phyloP scores from a whole-genome alignment of 2,797 vertebrate species.

The Enteromius anoplus region DNA sequence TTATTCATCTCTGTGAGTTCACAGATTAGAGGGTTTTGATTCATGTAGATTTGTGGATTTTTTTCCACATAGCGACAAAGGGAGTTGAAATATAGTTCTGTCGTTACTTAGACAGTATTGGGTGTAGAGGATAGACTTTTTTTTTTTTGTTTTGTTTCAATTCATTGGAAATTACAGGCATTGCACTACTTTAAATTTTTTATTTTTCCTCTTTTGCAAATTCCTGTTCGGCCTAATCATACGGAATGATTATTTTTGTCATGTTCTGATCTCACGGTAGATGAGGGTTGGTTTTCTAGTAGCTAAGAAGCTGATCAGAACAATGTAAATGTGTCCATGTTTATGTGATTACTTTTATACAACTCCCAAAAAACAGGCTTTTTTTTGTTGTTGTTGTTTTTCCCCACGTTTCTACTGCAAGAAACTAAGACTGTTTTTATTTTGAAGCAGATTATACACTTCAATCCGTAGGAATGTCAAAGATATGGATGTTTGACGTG shows the following conservation, averaged over 20 bases:
- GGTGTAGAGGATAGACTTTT: slow-evolving; percentile 52
- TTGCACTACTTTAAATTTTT: slow-evolving; percentile 69
- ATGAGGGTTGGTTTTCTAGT: slow-evolving; percentile 46
- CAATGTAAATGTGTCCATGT: slow-evolving; percentile 43
- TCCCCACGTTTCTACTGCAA: slow-evolving; percentile 30
- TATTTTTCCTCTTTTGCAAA: slow-evolving; percentile 50
- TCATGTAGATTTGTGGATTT: slow-evolving; percentile 53
- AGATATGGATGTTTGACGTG: slow-evolving; percentile 30
- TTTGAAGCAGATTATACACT: slow-evolving; percentile 47
- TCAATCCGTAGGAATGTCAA: slow-evolving; percentile 46
- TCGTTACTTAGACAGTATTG: slow-evolving; percentile 63
- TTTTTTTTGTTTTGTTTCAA: slow-evolving; percentile 46
- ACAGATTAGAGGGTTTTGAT: slow-evolving; percentile 47
- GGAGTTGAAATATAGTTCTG: slow-evolving; percentile 49
- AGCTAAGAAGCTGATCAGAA: slow-evolving; percentile 40
- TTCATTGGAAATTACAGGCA: slow-evolving; percentile 62
- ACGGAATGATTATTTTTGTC: slow-evolving; percentile 49
- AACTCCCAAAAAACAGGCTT: slow-evolving; percentile 14
- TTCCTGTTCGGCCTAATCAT: slow-evolving; percentile 56
- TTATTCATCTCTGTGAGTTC: slow-evolving; percentile 44
- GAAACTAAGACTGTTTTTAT: slow-evolving; percentile 42
- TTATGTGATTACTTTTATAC: slow-evolving; percentile 42
- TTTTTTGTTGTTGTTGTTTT: neutral
- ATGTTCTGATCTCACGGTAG: slow-evolving; percentile 53
- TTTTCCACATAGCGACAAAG: slow-evolving; percentile 58